phyloP scores from a whole-genome alignment of 2,888 invertebrate species.

The Megamerina dolium region DNA sequence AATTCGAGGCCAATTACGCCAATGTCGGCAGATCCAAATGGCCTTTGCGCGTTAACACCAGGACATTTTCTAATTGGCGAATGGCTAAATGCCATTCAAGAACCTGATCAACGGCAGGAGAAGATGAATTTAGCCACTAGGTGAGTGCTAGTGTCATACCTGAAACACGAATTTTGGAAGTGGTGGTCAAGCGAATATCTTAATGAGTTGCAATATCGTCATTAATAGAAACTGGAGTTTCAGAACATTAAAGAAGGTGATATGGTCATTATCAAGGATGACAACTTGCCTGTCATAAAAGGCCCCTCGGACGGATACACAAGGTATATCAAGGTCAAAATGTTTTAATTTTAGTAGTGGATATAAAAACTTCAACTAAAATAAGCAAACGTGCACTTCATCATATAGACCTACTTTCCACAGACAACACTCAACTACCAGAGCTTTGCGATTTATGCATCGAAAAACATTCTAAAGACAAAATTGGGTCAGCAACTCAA shows the following conservation, averaged over 20 bases:
- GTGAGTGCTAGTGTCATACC: constrained; percentile 1
- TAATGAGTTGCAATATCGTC: constrained; percentile 1
- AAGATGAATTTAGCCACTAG: background rate
- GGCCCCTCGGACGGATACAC: background rate
- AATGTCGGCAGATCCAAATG: no score
- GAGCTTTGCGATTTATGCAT: background rate
- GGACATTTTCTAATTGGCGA: background rate
- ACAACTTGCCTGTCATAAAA: background rate
- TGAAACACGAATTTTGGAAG: constrained; percentile 9
- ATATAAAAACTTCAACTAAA: background rate
- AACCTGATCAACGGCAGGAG: no score
- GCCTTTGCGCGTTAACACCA: no score
- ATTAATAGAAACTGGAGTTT: constrained; percentile 2
- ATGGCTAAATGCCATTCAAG: no score
- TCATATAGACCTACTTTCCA: background rate
- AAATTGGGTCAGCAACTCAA: no score
- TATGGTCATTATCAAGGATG: background rate
- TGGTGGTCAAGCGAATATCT: constrained; percentile 6
- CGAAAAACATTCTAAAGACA: background rate
- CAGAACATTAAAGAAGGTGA: background rate
- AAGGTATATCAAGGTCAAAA: background rate
- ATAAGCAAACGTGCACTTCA: background rate
- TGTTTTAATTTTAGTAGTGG: background rate
- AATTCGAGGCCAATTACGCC: no score
- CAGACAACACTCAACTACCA: background rate